Percentiles rank a stretch among this genome's conserved stretches.
Conservation (phyloP, 2,797 vertebrate species). For the Champsocephalus gunnari region DNA sequence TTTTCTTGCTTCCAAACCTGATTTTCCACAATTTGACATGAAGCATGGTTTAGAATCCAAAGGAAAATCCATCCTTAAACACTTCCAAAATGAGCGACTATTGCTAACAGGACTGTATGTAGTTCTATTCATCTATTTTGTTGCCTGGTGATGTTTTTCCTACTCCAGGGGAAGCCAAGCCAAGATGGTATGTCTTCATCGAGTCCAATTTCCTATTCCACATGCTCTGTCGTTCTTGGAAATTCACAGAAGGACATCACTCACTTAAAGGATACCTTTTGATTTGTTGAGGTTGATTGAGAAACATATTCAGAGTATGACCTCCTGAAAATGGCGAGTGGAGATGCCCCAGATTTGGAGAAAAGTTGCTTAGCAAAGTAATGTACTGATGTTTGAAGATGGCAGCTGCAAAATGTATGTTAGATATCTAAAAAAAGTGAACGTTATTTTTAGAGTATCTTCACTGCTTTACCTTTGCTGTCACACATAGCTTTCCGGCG, state of each 20-base stretch:
- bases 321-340: too few relatives aligned
- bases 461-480: too few relatives aligned
- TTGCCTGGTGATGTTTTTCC: constrained; percentile 27
- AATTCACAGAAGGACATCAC: constrained; percentile 4
- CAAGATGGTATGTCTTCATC: constrained; percentile 17
- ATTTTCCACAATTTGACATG: constrained; percentile 4
- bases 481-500: too few relatives aligned
- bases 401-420: too few relatives aligned
- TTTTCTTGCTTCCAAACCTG: constrained; percentile 17
- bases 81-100: neutral
- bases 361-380: too few relatives aligned
- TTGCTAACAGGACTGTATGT: neutral
- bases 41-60: constrained; percentile 18
- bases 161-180: constrained; percentile 18
- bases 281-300: too few relatives aligned
- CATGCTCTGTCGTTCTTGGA: constrained; percentile 28
- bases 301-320: too few relatives aligned
- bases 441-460: too few relatives aligned
- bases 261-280: neutral
- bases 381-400: too few relatives aligned
- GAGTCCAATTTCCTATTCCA: constrained; percentile 29
- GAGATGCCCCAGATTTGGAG: too few relatives aligned
- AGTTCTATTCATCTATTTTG: constrained; percentile 13
- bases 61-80: constrained; percentile 29
- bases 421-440: too few relatives aligned